Evolutionary conservation across 2,113 vertebrate species (phyloP), one percentile per base, ranked within the genome.

Genomic region (Perccottus glenii): DNA sequence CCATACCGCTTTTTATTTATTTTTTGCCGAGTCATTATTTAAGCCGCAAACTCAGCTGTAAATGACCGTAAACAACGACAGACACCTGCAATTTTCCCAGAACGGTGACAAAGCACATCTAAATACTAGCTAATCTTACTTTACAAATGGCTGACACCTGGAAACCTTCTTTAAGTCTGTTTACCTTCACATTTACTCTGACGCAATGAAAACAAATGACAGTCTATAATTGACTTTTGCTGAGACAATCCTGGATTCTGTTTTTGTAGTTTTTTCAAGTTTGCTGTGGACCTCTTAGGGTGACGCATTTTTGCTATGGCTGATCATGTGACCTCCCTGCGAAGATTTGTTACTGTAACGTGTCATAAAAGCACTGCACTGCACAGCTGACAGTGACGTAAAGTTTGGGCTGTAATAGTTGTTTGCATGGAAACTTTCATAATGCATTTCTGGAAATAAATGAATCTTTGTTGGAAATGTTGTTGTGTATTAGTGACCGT

Each of bases 401-500:
- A 60, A 11, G 63, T 77, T 77, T 55, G 60, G 50, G 69, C 51
- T 73, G 52, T 70, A 40, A 49, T 49, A 62, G 55, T 58, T 50
- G 48, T 50, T 85, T 89, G 89, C 89, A 91, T 91, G 89, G 77
- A 80, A 75, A 51, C 67, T 82, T 84, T 90, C 72, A 42, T 36
- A 58, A 64, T 82, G 83, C 85, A 85, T 87, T 77, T 71, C 16
- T 56, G 48, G 70, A 85, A 90, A 87, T 87, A 87, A 89, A 67
- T 47, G 9, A 75, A 70, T 80, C 78, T 69, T 82, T 77, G 73
- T 76, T 64, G 33, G 73, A n/a, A 14, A 14, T 58, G n/a, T 33
- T 58, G 12, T 16, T 6, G 7, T 68, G 60, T 4, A 36, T 4
- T 33, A 8, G 38, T 40, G 8, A 40, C 12, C 11, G 50, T 50